A percentile compares a stretch with the other conserved stretches of the same genome.
Evolutionary conservation across 2,797 vertebrate genomes (phyloP).

Genomic region (Poeciliopsis presidionis): DNA sequence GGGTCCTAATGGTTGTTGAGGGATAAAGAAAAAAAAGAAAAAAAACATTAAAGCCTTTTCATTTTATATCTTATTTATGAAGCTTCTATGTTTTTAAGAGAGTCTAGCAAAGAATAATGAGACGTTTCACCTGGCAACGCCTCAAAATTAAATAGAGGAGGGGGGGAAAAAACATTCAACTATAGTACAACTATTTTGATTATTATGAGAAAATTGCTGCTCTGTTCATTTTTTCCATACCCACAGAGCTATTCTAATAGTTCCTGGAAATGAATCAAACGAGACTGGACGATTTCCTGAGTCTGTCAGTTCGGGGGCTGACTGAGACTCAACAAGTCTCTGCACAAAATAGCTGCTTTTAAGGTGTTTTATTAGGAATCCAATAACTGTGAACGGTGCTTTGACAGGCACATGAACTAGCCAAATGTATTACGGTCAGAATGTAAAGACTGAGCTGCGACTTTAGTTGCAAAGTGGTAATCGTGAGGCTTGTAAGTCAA

Average conservation of each 20-base stretch:
- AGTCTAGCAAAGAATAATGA: neutral
- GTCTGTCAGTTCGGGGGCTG: neutral
- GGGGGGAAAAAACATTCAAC: neutral
- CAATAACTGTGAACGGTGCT: neutral
- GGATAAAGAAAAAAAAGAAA: too few relatives aligned
- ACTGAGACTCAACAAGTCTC: neutral
- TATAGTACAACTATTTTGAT: neutral
- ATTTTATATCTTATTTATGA: neutral
- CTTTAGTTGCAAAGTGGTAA: neutral
- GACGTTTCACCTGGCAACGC: neutral
- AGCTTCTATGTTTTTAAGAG: neutral
- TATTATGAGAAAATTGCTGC: neutral
- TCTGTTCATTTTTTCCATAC: neutral
- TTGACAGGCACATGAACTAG: neutral
- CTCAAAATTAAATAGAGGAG: neutral
- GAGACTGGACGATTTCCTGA: neutral
- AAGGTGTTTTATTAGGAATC: neutral
- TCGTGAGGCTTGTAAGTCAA: neutral
- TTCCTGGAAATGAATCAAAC: neutral
- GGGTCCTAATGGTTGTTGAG: too few relatives aligned
- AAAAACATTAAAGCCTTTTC: neutral
- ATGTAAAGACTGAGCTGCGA: neutral
- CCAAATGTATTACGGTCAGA: neutral
- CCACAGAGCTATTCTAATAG: neutral
- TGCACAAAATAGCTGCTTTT: neutral